These are phyloP conservation scores for Ageneiosus marmoratus DNA, from an alignment of 2,113 vertebrate genomes.

Conservation along the genomic window DNA sequence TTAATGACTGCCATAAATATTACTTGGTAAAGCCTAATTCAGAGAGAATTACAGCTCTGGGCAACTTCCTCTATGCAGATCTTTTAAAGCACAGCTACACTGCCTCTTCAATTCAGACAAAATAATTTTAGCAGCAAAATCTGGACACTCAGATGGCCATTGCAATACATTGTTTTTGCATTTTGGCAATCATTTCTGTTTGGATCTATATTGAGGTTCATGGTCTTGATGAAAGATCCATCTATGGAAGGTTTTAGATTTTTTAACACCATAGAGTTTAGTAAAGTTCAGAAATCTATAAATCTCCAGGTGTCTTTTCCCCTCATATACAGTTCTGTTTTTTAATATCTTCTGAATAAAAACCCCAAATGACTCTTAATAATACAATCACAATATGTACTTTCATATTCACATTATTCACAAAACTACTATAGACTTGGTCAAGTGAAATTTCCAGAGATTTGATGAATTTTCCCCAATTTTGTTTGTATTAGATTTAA, in stretches of 20 bases:
- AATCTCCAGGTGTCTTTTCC: too few species aligned
- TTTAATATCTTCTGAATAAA: not conserved
- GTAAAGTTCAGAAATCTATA: not conserved
- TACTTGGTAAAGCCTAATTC: not conserved
- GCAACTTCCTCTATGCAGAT: not conserved
- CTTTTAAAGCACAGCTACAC: not conserved
- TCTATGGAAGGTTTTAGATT: not conserved
- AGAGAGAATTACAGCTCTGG: not conserved
- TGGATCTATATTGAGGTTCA: not conserved
- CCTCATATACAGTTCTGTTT: not conserved
- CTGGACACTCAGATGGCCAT: not conserved
- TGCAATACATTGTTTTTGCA: not conserved
- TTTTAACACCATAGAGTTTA: not conserved
- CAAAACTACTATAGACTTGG: too few species aligned
- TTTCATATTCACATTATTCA: too few species aligned
- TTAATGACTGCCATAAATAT: not conserved
- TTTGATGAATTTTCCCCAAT: too few species aligned
- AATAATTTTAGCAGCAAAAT: not conserved
- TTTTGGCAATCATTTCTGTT: not conserved
- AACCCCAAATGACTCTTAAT: not conserved
- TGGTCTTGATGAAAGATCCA: not conserved
- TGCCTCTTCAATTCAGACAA: not conserved
- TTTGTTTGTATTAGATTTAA: not conserved
- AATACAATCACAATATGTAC: too few species aligned
- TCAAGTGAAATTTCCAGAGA: not conserved